Evolutionary conservation across 2,888 invertebrate genomes (phyloP), one percentile per base, ranked within the genome.

Genomic region (Scaeva pyrastri): DNA sequence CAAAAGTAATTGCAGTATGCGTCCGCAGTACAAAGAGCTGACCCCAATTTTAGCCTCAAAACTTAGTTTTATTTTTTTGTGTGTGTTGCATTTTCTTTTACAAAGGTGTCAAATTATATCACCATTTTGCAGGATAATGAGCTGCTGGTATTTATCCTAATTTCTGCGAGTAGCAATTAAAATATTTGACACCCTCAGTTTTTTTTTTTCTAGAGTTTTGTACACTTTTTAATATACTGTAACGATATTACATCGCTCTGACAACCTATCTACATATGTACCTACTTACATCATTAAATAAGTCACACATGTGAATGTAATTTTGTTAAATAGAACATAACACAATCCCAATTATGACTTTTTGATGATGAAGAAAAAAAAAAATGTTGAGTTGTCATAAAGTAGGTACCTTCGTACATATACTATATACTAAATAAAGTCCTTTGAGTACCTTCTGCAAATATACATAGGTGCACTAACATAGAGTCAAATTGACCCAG

Each of bases 301-400:
- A 56, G 26, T 10, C 31, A 1, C 31, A 31, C 55, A 56, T 31
- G 16, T 31, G 31, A 31, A 56, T 56, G 36, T 56, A 56, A 56
- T 56, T 31, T 16, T 16, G 31, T 36, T 55, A 31, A 56, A 56
- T 56, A 56, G 56, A 36, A 56, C 55, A 55, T 55, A 31, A 55
- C 56, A 56, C 56, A 56, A 56, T 56, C 31, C 31, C 31, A 56
- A 56, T 56, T 56, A 56, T 36, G 56, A 19, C 55, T 31, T 36
- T 31, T 16, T 56, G 31, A 31, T 14, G 5, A 43, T 14, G 14
- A 21, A 2, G 1, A 6, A 6, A 31, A 36, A 56, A 56, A 56
- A 16, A 56, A 36, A 56, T n/a, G 26, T 26, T 55, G 7, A 31
- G 31, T 11, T 55, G 31, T 56, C 36, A 56, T 16, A 31, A 31